Base-by-base conservation (phyloP, 92 coral and sea anemone genomes). In the Epizoanthus stellaris region DNA sequence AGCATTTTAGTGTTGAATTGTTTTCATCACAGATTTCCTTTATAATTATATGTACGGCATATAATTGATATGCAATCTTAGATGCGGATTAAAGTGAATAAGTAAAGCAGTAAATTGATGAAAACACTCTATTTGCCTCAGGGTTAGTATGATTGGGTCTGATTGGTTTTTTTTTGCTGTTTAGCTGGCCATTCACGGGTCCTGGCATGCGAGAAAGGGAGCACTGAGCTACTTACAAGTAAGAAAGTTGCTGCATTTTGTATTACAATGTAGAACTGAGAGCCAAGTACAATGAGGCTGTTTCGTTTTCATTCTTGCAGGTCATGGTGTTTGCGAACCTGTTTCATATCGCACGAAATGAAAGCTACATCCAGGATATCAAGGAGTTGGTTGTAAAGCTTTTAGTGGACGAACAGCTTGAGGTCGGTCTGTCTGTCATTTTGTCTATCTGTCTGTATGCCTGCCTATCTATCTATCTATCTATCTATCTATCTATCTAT, bases 191-290 rank as follows among this genome's bases (percentile, higher is more conserved):
- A 86, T 85, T 56, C 91, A 92, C 57, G 91, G 86, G 66, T 90
- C 94, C 38, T 96, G 99, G 99, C 97, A 96, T 73, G 94, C 99
- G 11, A 89, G 96, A 61, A 93, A 92, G 69, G 95, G 95, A 63
- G 89, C 95, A 9, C 77, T 96, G 76, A 91, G 93, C 34, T 96
- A 94, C 69, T 89, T 96, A 3, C 98, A 96, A 93, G 95, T 92
- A 80, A 56, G 82, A 2, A 20, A 30, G 17, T 3, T 54, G 49
- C 70, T 23, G 73, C 49, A 17, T 4, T 39, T 13, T 56, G 5
- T 21, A 16, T 54, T 16, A 47, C 10, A 61, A 9, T 14, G 38
- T 47, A 47, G 58, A 47, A n/a, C 10, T 49, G 52, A 11, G 40
- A 23, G 66, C 19, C 16, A 12, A 34, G n/a, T 34, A 23, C n/a